Evolutionary conservation across 2,113 vertebrate species (phyloP).

Genomic region (Psilopogon haemacephalus): DNA sequence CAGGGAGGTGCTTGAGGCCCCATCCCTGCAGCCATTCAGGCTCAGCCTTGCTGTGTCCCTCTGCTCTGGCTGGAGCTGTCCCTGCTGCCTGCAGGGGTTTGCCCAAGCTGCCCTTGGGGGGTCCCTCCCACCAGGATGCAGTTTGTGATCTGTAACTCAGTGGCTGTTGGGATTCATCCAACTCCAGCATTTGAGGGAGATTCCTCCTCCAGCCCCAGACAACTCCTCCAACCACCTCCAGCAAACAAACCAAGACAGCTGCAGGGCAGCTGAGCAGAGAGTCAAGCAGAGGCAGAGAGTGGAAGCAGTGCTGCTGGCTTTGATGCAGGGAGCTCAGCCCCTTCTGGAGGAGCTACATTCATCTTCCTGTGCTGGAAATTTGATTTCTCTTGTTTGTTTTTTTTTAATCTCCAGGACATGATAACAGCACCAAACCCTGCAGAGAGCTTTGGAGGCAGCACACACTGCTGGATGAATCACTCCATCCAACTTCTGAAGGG

Average conservation of each 20-base stretch:
- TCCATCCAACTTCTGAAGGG: background rate
- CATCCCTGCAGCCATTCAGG: too few relatives aligned
- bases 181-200: background rate
- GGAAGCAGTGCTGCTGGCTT: background rate
- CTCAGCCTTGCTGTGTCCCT: too few relatives aligned
- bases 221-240: background rate
- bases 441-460: background rate
- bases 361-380: background rate
- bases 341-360: background rate
- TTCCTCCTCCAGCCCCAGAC: background rate
- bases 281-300: background rate
- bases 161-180: background rate
- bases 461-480: background rate
- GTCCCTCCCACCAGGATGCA: too few relatives aligned
- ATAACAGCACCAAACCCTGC: background rate
- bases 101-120: too few relatives aligned
- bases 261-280: background rate
- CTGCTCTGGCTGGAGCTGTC: too few relatives aligned
- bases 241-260: background rate
- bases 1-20: too few relatives aligned
- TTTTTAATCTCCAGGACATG: slow-evolving; percentile 5
- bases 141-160: background rate
- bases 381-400: slow-evolving; percentile 37
- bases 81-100: too few relatives aligned
- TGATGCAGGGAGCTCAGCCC: background rate